Evolutionary conservation across 1,140 invertebrate genomes (phyloP), one percentile per base, ranked within the genome.

Genomic region (Pseudomyrmex cubaensis): DNA sequence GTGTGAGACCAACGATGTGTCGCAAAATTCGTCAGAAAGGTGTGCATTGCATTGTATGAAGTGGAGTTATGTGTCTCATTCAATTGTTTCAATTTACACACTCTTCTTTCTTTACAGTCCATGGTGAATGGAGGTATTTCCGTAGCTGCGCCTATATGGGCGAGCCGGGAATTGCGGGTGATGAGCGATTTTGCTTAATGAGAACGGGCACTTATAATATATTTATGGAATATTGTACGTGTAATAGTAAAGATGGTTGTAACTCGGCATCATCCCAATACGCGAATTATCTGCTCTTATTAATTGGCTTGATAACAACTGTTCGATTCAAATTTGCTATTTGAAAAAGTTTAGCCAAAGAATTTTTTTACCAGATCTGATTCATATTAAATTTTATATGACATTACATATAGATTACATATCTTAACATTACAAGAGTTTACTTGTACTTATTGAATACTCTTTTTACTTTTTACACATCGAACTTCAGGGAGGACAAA

Each of bases 1-100:
- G 96, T 25, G 94, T 97, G 0, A 95, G 95, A 63, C 95, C 98
- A 0, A 97, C 96, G 5, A 98, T 99, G 97, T 99, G 98, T 92
- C 95, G 98, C 64, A 99, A 99, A 95, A 97, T 98, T 82, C 94
- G 98, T 66, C 98, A 98, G 94, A 99, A 99, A 97, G 97, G 97
- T 98, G 8, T 48, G 20, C 15, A 35, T 20, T n/a, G 5, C 4
- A n/a, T 12, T 46, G 25, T 54, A 9, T 35, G 35, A 35, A 35
- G 5, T 35, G 35, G 5, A 35, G 35, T 35, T 7, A 35, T 35
- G 35, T 35, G n/a, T 80, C 9, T 48, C 56, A 22, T 50, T 7
- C 50, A 52, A 52, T 12, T 86, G 2, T 25, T 20, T 57, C 4
- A 56, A 59, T 69, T 52, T 35, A 7, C 35, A 35, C 7, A 35